phyloP scores from a whole-genome alignment of 2,113 vertebrate species.

The Dryoscopus gambensis region DNA sequence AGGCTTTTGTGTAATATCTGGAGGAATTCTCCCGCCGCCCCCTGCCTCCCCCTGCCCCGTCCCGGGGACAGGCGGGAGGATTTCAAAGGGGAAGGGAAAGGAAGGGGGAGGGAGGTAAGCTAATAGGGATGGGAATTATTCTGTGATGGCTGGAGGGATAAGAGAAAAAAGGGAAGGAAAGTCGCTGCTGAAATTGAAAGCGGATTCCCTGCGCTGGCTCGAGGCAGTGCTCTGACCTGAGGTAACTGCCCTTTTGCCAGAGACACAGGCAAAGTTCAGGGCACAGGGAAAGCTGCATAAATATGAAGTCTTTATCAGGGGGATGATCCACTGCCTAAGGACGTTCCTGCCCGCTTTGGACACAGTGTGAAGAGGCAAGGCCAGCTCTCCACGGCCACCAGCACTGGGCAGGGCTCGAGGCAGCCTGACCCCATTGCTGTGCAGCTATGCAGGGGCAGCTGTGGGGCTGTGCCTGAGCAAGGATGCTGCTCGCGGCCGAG shows the following conservation, averaged over 20 bases:
- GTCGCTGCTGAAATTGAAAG: slow-evolving; percentile 69
- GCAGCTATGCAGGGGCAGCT: neutral
- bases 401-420: neutral
- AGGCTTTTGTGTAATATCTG: slow-evolving; percentile 74
- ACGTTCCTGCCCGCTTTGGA: neutral
- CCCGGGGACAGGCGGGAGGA: slow-evolving; percentile 65
- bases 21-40: slow-evolving; percentile 65
- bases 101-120: slow-evolving; percentile 68
- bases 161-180: slow-evolving; percentile 60
- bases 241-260: slow-evolving; percentile 69
- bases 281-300: slow-evolving; percentile 60
- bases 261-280: slow-evolving; percentile 53
- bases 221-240: slow-evolving; percentile 74
- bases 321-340: neutral
- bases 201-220: slow-evolving; percentile 58
- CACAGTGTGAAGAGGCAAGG: neutral
- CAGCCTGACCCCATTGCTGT: neutral
- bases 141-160: slow-evolving; percentile 63
- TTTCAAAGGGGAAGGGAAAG: slow-evolving; percentile 75
- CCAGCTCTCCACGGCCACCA: neutral
- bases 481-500: fast-evolving
- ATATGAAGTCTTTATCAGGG: slow-evolving; percentile 30
- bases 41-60: slow-evolving; percentile 38
- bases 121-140: slow-evolving; percentile 67
- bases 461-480: neutral